Percentiles rank a stretch among this genome's conserved stretches.
These are phyloP conservation scores for Nestor notabilis DNA, from an alignment of 2,113 vertebrate species.

Conservation along the genomic window DNA sequence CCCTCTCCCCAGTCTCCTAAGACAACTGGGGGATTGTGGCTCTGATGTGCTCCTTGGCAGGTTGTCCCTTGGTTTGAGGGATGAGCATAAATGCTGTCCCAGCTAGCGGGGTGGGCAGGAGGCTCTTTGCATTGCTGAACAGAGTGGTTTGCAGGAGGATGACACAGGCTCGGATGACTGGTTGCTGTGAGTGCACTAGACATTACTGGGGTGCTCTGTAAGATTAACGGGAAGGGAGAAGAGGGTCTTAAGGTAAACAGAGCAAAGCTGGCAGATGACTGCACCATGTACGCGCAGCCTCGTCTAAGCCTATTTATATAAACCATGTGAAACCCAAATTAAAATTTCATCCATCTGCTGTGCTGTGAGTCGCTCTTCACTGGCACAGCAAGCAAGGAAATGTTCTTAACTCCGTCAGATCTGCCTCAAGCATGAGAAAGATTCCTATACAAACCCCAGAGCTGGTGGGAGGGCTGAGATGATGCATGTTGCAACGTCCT, in stretches of 20 bases:
- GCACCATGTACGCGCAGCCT: neutral
- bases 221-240: neutral
- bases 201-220: neutral
- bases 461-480: neutral
- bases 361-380: constrained; percentile 20
- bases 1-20: neutral
- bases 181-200: neutral
- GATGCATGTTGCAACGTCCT: neutral
- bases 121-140: neutral
- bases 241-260: constrained; percentile 29
- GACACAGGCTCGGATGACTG: neutral
- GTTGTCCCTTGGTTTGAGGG: neutral
- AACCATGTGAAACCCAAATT: constrained; percentile 65
- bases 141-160: neutral
- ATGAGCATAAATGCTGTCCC: neutral
- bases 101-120: neutral
- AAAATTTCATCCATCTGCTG: constrained; percentile 62
- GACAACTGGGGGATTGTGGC: fast-evolving
- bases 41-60: neutral
- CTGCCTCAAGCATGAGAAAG: neutral
- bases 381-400: constrained; percentile 16
- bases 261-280: constrained; percentile 43
- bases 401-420: neutral
- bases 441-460: neutral
- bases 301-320: constrained; percentile 57